A percentile compares a stretch with the other conserved stretches of the same genome.
Evolutionary conservation across 35 echinoderm and acorn worm species (phyloP).

Genomic region (Strongylocentrotus purpuratus): DNA sequence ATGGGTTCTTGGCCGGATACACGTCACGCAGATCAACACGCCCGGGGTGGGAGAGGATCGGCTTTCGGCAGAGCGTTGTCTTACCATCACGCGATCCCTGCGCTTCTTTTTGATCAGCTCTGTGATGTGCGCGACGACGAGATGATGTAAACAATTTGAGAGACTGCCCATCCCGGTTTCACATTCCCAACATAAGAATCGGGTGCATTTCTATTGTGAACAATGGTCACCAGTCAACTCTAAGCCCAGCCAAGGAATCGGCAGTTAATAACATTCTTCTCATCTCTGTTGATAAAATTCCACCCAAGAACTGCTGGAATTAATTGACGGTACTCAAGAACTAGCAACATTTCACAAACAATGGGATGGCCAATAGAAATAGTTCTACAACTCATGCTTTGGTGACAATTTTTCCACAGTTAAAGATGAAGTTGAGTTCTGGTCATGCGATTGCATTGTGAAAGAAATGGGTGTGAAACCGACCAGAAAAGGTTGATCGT

Average conservation of each 20-base stretch:
- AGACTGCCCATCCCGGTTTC: background rate
- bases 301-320: background rate
- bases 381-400: too few relatives aligned
- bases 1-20: background rate
- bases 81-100: conserved; percentile 14
- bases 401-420: too few relatives aligned
- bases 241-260: background rate
- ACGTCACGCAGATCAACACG: conserved; percentile 23
- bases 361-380: too few relatives aligned
- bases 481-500: too few relatives aligned
- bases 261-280: conserved; percentile 2
- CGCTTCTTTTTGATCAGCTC: conserved; percentile 36
- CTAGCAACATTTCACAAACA: too few relatives aligned
- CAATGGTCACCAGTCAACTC: background rate
- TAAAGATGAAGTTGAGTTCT: too few relatives aligned
- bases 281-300: background rate
- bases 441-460: too few relatives aligned
- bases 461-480: too few relatives aligned
- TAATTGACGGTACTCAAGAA: background rate
- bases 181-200: background rate
- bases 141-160: background rate
- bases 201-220: background rate
- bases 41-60: background rate
- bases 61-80: background rate
- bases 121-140: background rate